Evolutionary conservation across 2,888 invertebrate genomes (phyloP).

Genomic region (Agrotis segetum): DNA sequence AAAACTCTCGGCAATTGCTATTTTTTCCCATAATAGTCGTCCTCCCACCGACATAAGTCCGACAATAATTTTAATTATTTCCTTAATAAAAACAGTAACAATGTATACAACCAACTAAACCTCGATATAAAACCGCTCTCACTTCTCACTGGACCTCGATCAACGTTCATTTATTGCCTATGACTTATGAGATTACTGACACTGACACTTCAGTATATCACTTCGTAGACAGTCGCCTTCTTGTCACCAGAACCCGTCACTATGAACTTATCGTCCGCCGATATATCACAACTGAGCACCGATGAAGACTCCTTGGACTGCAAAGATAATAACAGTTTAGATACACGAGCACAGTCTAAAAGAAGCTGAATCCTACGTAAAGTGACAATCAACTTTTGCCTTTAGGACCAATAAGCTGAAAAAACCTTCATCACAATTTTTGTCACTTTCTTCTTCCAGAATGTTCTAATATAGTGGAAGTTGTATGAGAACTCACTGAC

Average conservation of each 20-base stretch:
- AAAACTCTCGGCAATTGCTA: conserved; percentile 17
- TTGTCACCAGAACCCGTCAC: conserved; percentile 99
- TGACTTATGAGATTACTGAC: conserved; percentile 70
- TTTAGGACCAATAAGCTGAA: no score
- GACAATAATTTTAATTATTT: conserved; percentile 30
- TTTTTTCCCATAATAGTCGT: conserved; percentile 10
- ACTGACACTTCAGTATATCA: conserved; percentile 93
- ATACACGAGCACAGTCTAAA: not conserved
- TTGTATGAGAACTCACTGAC: no score
- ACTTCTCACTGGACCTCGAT: conserved; percentile 74
- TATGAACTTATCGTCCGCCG: conserved; percentile 99
- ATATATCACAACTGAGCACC: conserved; percentile 99
- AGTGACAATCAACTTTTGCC: not conserved
- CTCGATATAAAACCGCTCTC: conserved; percentile 66
- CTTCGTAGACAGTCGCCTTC: conserved; percentile 99
- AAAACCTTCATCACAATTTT: no score
- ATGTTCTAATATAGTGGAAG: no score
- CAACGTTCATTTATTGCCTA: conserved; percentile 68
- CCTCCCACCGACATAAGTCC: conserved; percentile 7
- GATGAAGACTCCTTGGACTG: conserved; percentile 99
- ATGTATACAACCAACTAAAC: conserved; percentile 67
- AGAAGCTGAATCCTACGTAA: not conserved
- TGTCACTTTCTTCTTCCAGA: no score
- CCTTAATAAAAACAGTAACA: conserved; percentile 41
- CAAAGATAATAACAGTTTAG: conserved; percentile 71